These are phyloP conservation scores for Actinopyga echinites DNA, from an alignment of 53 echinoderm and acorn worm genomes.

Conservation along the genomic window DNA sequence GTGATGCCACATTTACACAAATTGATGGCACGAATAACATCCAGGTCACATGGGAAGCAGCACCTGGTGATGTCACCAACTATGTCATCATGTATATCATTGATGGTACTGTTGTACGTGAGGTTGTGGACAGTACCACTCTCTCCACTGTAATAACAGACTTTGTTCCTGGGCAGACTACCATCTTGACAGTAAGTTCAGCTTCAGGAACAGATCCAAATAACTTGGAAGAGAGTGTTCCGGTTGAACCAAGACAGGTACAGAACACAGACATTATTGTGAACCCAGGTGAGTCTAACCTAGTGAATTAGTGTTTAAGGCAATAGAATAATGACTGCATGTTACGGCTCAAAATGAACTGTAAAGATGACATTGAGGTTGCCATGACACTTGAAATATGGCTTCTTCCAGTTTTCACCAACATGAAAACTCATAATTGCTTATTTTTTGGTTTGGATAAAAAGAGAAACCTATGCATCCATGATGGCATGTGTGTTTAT, in stretches of 20 bases:
- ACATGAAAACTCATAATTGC: too few species aligned
- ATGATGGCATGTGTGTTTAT: too few species aligned
- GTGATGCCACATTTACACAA: constrained; percentile 6
- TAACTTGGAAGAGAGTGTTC: constrained; percentile 5
- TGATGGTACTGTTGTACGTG: not conserved
- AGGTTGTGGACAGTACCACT: not conserved
- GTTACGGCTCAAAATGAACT: too few species aligned
- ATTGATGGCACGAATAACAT: constrained; percentile 15
- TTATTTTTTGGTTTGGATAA: too few species aligned
- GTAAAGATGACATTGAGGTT: too few species aligned
- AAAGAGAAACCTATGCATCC: too few species aligned
- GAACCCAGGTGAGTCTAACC: constrained; percentile 2
- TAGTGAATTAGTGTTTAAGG: too few species aligned
- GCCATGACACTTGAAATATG: too few species aligned
- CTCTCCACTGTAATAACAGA: not conserved
- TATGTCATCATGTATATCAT: constrained; percentile 19
- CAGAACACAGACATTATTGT: constrained; percentile 14
- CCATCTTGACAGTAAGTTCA: constrained; percentile 8
- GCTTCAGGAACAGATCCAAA: constrained; percentile 10
- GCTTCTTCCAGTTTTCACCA: too few species aligned
- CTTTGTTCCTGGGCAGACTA: constrained; percentile 12
- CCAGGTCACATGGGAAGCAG: constrained; percentile 12
- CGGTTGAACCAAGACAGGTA: constrained; percentile 1
- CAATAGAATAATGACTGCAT: too few species aligned
- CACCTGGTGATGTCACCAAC: constrained; percentile 8